Conservation (phyloP, 2,888 invertebrate genomes). For the Cheilosia pagana region DNA sequence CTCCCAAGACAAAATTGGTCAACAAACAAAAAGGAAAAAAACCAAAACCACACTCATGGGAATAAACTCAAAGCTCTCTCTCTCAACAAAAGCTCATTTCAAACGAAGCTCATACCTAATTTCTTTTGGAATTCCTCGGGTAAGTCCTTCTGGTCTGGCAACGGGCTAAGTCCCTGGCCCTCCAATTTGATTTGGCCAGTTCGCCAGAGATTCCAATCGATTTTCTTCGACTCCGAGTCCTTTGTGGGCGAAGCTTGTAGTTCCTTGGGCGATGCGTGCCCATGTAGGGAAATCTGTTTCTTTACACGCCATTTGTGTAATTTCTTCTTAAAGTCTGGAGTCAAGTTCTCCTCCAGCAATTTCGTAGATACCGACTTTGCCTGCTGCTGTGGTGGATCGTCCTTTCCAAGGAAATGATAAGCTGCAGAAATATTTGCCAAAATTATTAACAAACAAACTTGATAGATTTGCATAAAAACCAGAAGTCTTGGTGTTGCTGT, state of each 20-base stretch:
- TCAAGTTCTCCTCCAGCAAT: slow-evolving; percentile 87
- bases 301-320: slow-evolving; percentile 93
- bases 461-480: slow-evolving; percentile 50
- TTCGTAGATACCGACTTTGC: slow-evolving; percentile 79
- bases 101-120: slow-evolving; percentile 85
- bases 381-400: slow-evolving; percentile 79
- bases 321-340: slow-evolving; percentile 92
- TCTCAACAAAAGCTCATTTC: no score
- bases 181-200: slow-evolving; percentile 83
- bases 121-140: slow-evolving; percentile 93
- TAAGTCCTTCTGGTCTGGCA: slow-evolving; percentile 87
- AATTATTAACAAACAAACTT: not conserved
- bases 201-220: slow-evolving; percentile 87
- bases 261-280: slow-evolving; percentile 68
- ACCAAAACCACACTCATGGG: no score
- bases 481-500: slow-evolving; percentile 57
- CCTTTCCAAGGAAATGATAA: slow-evolving; percentile 77
- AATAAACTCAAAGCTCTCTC: no score
- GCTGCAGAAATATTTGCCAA: slow-evolving; percentile 49
- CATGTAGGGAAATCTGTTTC: slow-evolving; percentile 78
- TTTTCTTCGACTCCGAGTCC: slow-evolving; percentile 84
- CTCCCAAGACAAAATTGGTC: no score
- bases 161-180: slow-evolving; percentile 83
- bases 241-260: slow-evolving; percentile 78
- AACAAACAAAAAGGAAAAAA: no score